These are phyloP conservation scores for Seladonia tumulorum DNA, from an alignment of 2,888 invertebrate species.

Conservation along the genomic window DNA sequence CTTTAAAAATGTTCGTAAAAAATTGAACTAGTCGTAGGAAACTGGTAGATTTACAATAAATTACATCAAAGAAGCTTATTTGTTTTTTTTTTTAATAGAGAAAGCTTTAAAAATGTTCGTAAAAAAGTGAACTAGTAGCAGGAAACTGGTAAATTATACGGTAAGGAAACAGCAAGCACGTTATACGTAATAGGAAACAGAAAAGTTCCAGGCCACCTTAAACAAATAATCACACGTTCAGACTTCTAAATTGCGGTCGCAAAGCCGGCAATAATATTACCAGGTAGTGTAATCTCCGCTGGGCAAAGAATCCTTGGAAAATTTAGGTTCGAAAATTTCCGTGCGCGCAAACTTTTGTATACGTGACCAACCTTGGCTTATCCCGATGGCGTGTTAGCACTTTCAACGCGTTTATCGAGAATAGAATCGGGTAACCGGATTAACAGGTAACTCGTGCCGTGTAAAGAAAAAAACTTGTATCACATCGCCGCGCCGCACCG, in stretches of 20 bases:
- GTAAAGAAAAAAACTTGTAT: conserved; percentile 33
- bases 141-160: not conserved
- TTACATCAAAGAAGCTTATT: too few species aligned
- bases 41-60: too few species aligned
- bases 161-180: not conserved
- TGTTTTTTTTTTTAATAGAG: not conserved
- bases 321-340: conserved; percentile 42
- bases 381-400: conserved; percentile 25
- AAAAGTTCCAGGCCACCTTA: not conserved
- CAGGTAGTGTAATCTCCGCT: conserved; percentile 20
- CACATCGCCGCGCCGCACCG: not conserved
- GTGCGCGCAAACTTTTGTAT: conserved; percentile 13
- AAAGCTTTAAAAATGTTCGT: not conserved
- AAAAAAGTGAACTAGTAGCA: not conserved
- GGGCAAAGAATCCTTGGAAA: conserved; percentile 15
- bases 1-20: too few species aligned
- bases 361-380: conserved; percentile 37
- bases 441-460: conserved; percentile 25
- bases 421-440: conserved; percentile 41
- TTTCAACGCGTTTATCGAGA: conserved; percentile 42
- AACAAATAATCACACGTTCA: conserved; percentile 30
- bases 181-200: not conserved
- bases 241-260: conserved; percentile 22
- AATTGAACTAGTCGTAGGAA: too few species aligned
- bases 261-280: conserved; percentile 39